phyloP scores from a whole-genome alignment of 2,888 invertebrate species.

The Heliconius charithonia region DNA sequence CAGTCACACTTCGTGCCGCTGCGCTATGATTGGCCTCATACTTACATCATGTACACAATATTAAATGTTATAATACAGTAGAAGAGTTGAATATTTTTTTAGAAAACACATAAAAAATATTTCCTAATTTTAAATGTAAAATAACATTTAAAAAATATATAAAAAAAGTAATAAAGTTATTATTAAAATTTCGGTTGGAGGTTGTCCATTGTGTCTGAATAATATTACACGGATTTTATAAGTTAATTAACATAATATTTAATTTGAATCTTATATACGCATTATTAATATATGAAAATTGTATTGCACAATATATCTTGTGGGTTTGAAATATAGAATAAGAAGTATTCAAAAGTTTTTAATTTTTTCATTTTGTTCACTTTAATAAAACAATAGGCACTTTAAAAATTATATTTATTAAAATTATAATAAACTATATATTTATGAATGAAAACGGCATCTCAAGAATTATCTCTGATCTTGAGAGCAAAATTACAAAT shows the following conservation, averaged over 20 bases:
- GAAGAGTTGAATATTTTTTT: too few species aligned
- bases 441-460: too few species aligned
- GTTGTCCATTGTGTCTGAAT: conserved; percentile 4
- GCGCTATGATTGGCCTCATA: too few species aligned
- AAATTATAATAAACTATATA: too few species aligned
- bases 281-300: not conserved
- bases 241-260: conserved; percentile 10
- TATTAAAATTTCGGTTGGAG: not conserved
- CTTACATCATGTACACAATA: not conserved
- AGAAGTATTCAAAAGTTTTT: not conserved
- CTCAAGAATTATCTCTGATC: too few species aligned
- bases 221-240: not conserved
- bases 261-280: not conserved
- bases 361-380: not conserved
- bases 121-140: too few species aligned
- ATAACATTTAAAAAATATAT: too few species aligned
- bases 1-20: too few species aligned
- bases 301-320: not conserved
- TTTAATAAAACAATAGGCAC: not conserved
- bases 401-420: too few species aligned
- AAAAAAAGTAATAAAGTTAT: not conserved
- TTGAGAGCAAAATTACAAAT: too few species aligned
- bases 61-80: too few species aligned
- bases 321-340: not conserved
- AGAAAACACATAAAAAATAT: too few species aligned